Evolutionary conservation across 1,140 invertebrate species (phyloP).

Genomic region (Paralvinella palmiformis): DNA sequence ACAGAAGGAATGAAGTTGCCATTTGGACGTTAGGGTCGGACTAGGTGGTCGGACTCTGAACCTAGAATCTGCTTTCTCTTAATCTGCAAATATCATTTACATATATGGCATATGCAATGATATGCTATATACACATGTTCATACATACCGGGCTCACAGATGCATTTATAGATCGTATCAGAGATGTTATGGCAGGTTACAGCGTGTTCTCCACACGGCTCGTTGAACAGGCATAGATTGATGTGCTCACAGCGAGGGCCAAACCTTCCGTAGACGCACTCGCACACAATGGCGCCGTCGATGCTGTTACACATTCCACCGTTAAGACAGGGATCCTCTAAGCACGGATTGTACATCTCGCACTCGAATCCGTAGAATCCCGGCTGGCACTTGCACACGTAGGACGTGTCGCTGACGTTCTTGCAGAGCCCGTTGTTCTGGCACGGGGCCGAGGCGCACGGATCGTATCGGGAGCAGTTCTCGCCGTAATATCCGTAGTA

Average conservation of each 20-base stretch:
- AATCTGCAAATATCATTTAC: neutral
- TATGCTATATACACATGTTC: neutral
- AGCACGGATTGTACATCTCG: slow-evolving; percentile 3
- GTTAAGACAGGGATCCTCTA: slow-evolving; percentile 8
- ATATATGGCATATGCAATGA: neutral
- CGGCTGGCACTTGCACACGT: slow-evolving; percentile 5
- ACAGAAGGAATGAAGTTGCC: too few species aligned
- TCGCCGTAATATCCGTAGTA: slow-evolving; percentile 8
- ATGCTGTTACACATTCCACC: slow-evolving; percentile 17
- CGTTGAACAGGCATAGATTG: slow-evolving; percentile 1
- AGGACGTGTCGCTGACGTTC: neutral
- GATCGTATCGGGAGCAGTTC: slow-evolving; percentile 4
- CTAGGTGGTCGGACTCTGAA: neutral
- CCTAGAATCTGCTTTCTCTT: neutral
- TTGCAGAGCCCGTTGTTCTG: slow-evolving; percentile 4
- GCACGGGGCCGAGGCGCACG: neutral
- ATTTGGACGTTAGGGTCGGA: too few species aligned
- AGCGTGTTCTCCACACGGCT: slow-evolving; percentile 11
- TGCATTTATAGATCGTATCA: slow-evolving; percentile 11
- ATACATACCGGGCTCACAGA: slow-evolving; percentile 15
- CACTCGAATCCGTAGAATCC: slow-evolving; percentile 9
- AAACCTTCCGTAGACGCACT: slow-evolving; percentile 4
- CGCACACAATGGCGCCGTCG: slow-evolving; percentile 12
- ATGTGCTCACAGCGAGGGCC: slow-evolving; percentile 12
- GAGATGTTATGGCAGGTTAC: slow-evolving; percentile 15